A percentile compares a stretch with the other conserved stretches of the same genome.
Conservation (phyloP, 1,140 invertebrate genomes). For the Ips typographus region DNA sequence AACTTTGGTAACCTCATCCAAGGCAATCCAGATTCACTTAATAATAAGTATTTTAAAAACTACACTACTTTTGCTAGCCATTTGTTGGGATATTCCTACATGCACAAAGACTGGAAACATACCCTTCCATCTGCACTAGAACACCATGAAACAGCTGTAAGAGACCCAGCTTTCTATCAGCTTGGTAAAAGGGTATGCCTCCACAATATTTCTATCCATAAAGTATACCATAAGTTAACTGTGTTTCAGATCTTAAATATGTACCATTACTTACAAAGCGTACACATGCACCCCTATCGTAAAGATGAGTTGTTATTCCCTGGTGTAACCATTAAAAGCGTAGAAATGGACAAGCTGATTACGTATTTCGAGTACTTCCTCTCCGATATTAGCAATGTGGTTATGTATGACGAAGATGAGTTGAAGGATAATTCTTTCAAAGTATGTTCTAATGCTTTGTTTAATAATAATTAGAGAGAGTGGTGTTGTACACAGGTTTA, state of each 20-base stretch:
- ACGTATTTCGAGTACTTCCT: conserved; percentile 74
- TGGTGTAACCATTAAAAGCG: conserved; percentile 63
- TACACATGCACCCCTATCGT: conserved; percentile 58
- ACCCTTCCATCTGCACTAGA: conserved; percentile 50
- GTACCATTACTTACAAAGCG: conserved; percentile 31
- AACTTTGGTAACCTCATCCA: conserved; percentile 58
- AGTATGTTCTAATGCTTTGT: conserved; percentile 6
- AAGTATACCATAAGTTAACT: not conserved
- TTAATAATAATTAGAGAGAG: not conserved
- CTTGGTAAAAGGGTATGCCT: conserved; percentile 59
- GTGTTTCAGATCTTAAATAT: conserved; percentile 3
- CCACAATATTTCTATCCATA: conserved; percentile 46
- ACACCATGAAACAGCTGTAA: conserved; percentile 60
- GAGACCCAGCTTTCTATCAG: conserved; percentile 68
- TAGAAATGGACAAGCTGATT: conserved; percentile 63
- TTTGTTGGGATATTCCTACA: conserved; percentile 49
- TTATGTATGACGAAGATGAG: conserved; percentile 51
- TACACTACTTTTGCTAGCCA: conserved; percentile 54
- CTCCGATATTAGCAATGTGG: conserved; percentile 65
- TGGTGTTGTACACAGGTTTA: conserved; percentile 11
- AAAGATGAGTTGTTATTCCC: conserved; percentile 61
- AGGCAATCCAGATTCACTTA: conserved; percentile 56
- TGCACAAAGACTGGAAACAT: conserved; percentile 48
- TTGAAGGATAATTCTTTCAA: conserved; percentile 38
- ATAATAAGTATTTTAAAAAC: conserved; percentile 60